These are phyloP conservation scores for Phorcus lineatus DNA, from an alignment of 2,888 invertebrate genomes.

Conservation along the genomic window DNA sequence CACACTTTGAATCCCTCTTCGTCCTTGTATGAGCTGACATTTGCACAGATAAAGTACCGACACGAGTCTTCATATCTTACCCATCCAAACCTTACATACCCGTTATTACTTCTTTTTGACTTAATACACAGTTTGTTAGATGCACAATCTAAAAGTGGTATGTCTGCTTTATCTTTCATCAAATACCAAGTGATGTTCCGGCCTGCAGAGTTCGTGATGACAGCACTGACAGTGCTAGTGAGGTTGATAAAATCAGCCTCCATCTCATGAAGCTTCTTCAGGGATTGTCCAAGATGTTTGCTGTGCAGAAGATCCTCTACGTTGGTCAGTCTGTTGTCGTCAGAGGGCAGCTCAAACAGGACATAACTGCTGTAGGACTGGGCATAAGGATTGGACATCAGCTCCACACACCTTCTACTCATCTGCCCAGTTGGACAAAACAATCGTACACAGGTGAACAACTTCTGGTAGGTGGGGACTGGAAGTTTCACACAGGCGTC, in stretches of 20 bases:
- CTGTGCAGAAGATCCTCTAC: not conserved
- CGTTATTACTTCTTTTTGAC: not conserved
- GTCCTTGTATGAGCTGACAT: not conserved
- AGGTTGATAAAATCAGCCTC: not conserved
- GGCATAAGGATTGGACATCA: not conserved
- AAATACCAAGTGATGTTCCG: conserved; percentile 5
- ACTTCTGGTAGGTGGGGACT: not conserved
- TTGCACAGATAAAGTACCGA: not conserved
- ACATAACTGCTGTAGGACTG: not conserved
- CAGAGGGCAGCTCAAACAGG: not conserved
- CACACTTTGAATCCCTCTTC: not conserved
- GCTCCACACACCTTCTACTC: not conserved
- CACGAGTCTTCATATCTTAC: not conserved
- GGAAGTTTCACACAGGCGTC: not conserved
- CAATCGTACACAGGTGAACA: conserved; percentile 1
- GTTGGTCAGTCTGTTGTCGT: not conserved
- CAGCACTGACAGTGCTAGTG: not conserved
- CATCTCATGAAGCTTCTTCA: not conserved
- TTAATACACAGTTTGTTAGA: not conserved
- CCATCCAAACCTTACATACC: not conserved
- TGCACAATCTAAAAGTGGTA: not conserved
- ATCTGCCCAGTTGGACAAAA: not conserved
- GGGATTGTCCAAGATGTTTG: not conserved
- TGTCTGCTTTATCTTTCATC: not conserved
- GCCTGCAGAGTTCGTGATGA: conserved; percentile 5